These are phyloP conservation scores for Phoxinus phoxinus DNA, from an alignment of 2,113 vertebrate genomes.

Conservation along the genomic window DNA sequence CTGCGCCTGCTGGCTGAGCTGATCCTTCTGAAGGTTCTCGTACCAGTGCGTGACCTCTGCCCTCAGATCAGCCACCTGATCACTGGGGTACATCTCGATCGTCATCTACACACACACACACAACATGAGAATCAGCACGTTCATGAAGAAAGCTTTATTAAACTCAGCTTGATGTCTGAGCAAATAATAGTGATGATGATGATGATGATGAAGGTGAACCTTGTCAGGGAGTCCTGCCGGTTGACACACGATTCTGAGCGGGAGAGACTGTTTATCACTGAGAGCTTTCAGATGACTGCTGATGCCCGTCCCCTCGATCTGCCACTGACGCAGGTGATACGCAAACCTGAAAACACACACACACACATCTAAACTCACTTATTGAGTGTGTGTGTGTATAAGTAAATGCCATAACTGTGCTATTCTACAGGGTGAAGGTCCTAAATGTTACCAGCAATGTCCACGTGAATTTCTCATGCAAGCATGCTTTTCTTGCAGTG, in stretches of 20 bases:
- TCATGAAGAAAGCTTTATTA: background rate
- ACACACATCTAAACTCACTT: no score
- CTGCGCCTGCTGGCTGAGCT: slow-evolving; percentile 97
- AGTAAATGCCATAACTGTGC: background rate
- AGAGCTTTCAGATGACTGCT: slow-evolving; percentile 98
- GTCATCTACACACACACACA: slow-evolving; percentile 85
- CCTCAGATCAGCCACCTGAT: slow-evolving; percentile 96
- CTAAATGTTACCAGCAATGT: background rate
- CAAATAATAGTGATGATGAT: background rate
- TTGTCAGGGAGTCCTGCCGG: slow-evolving; percentile 98
- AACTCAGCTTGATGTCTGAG: background rate
- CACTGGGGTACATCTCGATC: slow-evolving; percentile 99
- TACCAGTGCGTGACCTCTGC: slow-evolving; percentile 99
- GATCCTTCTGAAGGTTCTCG: slow-evolving; percentile 98
- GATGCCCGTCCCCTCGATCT: slow-evolving; percentile 98
- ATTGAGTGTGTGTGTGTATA: no score
- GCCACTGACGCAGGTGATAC: slow-evolving; percentile 97
- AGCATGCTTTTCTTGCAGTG: background rate
- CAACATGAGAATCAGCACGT: slow-evolving; percentile 2
- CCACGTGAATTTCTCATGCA: background rate
- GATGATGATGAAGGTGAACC: slow-evolving; percentile 66
- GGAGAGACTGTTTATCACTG: slow-evolving; percentile 97
- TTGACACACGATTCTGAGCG: slow-evolving; percentile 95
- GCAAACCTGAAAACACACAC: slow-evolving; percentile 84
- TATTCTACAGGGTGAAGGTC: background rate